phyloP scores from a whole-genome alignment of 92 coral and sea anemone genomes.

The Pocillopora grandis region DNA sequence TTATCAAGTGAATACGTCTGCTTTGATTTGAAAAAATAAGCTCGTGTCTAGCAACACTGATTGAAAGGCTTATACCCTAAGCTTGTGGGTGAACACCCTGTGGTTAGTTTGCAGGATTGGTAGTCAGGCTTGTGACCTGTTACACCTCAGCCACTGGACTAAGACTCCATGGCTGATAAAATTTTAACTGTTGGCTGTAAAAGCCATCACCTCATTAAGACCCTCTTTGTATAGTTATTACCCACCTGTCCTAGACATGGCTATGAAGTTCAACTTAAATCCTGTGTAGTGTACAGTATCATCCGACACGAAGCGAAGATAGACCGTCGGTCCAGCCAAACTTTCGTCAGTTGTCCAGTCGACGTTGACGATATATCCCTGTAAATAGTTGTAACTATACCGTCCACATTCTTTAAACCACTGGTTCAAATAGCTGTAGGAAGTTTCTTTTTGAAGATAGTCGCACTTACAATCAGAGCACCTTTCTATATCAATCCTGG shows the following conservation, averaged over 20 bases:
- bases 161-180: too few relatives aligned
- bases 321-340: background rate
- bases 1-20: background rate
- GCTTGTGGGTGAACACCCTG: too few relatives aligned
- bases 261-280: slow-evolving; percentile 9
- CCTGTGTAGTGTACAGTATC: slow-evolving; percentile 3
- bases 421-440: background rate
- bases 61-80: too few relatives aligned
- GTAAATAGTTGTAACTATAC: background rate
- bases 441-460: background rate
- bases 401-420: background rate
- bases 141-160: too few relatives aligned
- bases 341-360: background rate
- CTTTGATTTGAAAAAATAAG: background rate
- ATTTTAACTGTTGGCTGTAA: too few relatives aligned
- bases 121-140: too few relatives aligned
- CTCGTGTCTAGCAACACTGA: too few relatives aligned
- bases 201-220: too few relatives aligned
- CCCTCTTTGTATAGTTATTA: too few relatives aligned
- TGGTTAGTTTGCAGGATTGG: too few relatives aligned
- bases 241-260: slow-evolving; percentile 1
- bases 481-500: slow-evolving; percentile 9
- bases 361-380: background rate
- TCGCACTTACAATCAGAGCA: slow-evolving; percentile 13
- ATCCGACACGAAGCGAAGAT: slow-evolving; percentile 18